Conservation (phyloP, 2,888 invertebrate species). For the Hyposoter didymator region DNA sequence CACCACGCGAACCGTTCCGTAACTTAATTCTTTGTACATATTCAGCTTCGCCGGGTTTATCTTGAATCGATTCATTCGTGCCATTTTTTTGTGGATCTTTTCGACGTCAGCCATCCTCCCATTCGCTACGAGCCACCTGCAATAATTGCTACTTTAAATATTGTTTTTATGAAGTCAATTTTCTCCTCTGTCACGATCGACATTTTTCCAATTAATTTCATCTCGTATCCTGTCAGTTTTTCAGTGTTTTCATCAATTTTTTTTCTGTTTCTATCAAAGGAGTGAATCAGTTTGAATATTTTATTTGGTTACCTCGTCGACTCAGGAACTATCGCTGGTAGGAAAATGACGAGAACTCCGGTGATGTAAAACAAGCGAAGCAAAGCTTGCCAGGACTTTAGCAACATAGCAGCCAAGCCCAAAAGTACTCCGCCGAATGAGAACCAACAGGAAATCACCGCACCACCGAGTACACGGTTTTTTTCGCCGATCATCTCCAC, state of each 20-base stretch:
- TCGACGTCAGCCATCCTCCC: conserved; percentile 86
- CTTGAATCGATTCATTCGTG: conserved; percentile 87
- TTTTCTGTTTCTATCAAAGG: neutral
- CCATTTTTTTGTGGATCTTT: conserved; percentile 87
- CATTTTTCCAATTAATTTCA: neutral
- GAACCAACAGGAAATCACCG: conserved; percentile 89
- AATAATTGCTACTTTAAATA: neutral
- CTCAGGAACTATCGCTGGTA: conserved; percentile 89
- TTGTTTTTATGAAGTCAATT: neutral
- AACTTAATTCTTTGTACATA: conserved; percentile 80
- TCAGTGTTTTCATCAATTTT: neutral
- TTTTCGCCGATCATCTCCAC: conserved; percentile 92
- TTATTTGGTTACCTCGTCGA: conserved; percentile 85
- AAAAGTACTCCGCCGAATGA: conserved; percentile 89
- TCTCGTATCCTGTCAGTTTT: too few relatives aligned
- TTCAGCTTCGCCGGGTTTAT: conserved; percentile 85
- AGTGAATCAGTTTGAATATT: neutral
- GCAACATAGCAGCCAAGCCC: conserved; percentile 88
- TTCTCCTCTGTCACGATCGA: neutral
- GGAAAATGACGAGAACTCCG: conserved; percentile 88
- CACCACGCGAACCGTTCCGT: conserved; percentile 67
- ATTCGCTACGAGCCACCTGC: conserved; percentile 89
- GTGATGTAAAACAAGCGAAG: conserved; percentile 89
- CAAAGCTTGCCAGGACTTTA: conserved; percentile 89
- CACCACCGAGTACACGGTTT: conserved; percentile 89